Conservation (phyloP, 2,113 vertebrate genomes). For the Athene cunicularia region DNA sequence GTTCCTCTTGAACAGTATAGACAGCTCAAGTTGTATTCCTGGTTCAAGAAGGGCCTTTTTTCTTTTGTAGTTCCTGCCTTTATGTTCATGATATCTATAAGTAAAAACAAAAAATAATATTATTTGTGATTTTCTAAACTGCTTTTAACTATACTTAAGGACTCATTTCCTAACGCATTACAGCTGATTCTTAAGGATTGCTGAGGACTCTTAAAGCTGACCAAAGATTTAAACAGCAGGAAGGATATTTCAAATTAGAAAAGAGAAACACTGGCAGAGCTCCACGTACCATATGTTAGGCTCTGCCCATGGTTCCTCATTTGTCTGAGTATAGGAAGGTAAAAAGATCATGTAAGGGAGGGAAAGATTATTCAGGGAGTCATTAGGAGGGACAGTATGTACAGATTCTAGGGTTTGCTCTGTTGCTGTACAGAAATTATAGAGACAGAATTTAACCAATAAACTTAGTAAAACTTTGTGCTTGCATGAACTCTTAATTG, state of each 20-base stretch:
- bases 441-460: background rate
- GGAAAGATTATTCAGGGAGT: background rate
- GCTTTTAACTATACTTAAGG: background rate
- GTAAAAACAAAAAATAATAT: background rate
- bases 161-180: background rate
- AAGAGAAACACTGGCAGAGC: background rate
- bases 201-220: background rate
- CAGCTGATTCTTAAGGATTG: background rate
- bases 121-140: background rate
- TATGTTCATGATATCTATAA: background rate
- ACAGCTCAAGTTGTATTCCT: background rate
- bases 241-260: conserved; percentile 9
- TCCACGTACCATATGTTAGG: background rate
- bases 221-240: conserved; percentile 12
- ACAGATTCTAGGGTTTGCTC: background rate
- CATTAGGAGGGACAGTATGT: background rate
- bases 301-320: background rate
- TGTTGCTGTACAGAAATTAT: background rate
- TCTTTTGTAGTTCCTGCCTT: background rate
- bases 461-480: background rate
- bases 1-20: background rate
- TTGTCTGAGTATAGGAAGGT: background rate
- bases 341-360: background rate
- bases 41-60: background rate
- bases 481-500: background rate